Evolutionary conservation across 2,888 invertebrate genomes (phyloP).

Genomic region (Punctoribates punctum): DNA sequence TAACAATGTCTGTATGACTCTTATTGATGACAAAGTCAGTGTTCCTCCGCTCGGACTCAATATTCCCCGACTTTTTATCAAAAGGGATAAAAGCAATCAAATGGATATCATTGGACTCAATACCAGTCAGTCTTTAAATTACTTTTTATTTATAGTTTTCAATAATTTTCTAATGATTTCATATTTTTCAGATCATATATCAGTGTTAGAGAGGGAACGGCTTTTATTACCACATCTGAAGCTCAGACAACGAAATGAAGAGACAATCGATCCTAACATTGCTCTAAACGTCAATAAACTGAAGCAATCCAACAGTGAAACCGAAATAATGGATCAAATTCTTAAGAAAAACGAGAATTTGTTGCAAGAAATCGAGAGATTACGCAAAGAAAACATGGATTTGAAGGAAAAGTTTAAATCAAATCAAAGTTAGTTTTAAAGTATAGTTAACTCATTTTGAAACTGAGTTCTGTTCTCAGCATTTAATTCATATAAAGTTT

Average conservation of each 20-base stretch:
- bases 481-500: too few relatives aligned
- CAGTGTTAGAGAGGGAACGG: background rate
- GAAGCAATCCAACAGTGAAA: background rate
- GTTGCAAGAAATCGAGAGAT: constrained; percentile 21
- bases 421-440: too few relatives aligned
- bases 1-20: constrained; percentile 23
- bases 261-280: background rate
- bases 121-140: background rate
- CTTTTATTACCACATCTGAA: constrained; percentile 28
- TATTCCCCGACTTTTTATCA: background rate
- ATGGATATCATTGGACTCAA: background rate
- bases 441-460: too few relatives aligned
- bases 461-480: too few relatives aligned
- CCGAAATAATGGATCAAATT: constrained; percentile 29
- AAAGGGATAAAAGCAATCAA: constrained; percentile 15
- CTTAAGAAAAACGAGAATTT: constrained; percentile 30
- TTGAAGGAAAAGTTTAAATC: constrained; percentile 5
- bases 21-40: constrained; percentile 33
- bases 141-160: background rate
- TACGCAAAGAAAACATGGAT: constrained; percentile 20
- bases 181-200: background rate
- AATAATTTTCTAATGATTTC: background rate
- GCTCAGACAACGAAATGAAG: constrained; percentile 30
- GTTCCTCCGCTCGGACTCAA: constrained; percentile 31
- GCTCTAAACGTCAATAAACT: background rate